Evolutionary conservation across 1,140 invertebrate genomes (phyloP).

Genomic region (Gryllus bimaculatus): DNA sequence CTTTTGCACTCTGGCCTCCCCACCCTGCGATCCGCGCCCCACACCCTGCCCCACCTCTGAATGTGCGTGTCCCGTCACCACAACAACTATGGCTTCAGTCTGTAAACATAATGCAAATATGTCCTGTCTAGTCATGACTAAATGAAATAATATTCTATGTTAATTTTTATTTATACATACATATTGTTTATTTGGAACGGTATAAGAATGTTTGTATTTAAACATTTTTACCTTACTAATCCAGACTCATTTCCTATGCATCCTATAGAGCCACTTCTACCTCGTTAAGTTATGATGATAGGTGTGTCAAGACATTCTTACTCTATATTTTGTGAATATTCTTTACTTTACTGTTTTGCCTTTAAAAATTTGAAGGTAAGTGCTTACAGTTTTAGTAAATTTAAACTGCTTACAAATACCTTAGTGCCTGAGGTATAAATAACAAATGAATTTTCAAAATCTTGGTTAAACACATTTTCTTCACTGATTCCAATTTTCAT

Average conservation of each 20-base stretch:
- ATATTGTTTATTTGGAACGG: neutral
- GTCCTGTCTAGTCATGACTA: neutral
- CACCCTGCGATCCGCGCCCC: too few relatives aligned
- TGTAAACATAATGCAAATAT: neutral
- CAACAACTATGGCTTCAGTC: neutral
- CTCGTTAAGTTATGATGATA: too few relatives aligned
- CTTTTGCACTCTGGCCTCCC: too few relatives aligned
- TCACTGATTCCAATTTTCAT: too few relatives aligned
- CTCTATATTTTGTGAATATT: neutral
- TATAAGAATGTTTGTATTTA: too few relatives aligned
- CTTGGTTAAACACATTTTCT: neutral
- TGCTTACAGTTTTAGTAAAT: neutral
- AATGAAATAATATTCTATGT: constrained; percentile 6
- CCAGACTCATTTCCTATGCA: too few relatives aligned
- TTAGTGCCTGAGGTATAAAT: neutral
- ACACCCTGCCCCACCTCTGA: neutral
- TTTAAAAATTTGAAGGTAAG: neutral
- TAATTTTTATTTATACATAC: neutral
- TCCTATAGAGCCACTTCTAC: too few relatives aligned
- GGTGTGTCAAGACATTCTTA: neutral
- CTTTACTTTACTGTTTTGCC: neutral
- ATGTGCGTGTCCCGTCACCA: neutral
- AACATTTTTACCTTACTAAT: too few relatives aligned
- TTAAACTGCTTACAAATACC: neutral
- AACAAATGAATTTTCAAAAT: neutral